Evolutionary conservation across 2,113 vertebrate genomes (phyloP).

Genomic region (Chinchilla lanigera): DNA sequence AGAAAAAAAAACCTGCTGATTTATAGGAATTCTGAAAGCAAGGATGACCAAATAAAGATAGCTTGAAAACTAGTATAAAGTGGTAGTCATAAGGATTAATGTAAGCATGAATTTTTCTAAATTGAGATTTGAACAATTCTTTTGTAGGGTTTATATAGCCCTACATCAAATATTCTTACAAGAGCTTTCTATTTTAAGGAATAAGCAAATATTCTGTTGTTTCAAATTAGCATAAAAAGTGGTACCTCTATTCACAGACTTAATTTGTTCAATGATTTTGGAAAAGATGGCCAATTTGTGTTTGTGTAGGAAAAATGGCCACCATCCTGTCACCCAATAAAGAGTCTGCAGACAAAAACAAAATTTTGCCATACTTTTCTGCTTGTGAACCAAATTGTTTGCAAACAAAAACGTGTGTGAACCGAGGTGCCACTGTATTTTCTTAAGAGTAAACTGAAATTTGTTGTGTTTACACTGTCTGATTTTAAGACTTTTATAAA

Average conservation of each 20-base stretch:
- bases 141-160: background rate
- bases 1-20: constrained; percentile 53
- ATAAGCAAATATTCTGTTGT: background rate
- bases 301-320: background rate
- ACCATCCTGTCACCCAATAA: background rate
- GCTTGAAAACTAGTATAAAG: constrained; percentile 46
- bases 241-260: background rate
- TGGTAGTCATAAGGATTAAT: constrained; percentile 25
- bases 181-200: constrained; percentile 48
- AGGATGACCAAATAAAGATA: constrained; percentile 25
- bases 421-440: background rate
- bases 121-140: background rate
- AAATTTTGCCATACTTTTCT: background rate
- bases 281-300: background rate
- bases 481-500: background rate
- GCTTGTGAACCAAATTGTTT: background rate
- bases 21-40: constrained; percentile 61
- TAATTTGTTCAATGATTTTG: background rate
- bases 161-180: background rate
- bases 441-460: background rate
- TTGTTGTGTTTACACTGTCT: background rate
- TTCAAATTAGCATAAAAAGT: background rate
- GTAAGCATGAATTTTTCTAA: background rate
- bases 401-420: background rate
- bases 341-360: background rate